These are phyloP conservation scores for Bombyx mandarina DNA, from an alignment of 1,140 invertebrate species.

Conservation along the genomic window DNA sequence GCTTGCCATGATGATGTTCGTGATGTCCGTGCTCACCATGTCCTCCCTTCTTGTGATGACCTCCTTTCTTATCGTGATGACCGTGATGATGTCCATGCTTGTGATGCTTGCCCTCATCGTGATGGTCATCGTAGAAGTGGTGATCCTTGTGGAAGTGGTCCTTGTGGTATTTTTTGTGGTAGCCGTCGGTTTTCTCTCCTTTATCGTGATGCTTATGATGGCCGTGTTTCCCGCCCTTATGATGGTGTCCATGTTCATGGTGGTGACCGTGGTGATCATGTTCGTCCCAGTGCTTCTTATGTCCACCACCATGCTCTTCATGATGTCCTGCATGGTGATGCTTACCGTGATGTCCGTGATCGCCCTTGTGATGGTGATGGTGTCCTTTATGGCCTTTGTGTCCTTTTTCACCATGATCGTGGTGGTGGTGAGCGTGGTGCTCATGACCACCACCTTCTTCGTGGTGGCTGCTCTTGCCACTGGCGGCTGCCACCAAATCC, in stretches of 20 bases:
- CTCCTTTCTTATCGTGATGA: constrained; percentile 47
- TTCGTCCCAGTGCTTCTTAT: constrained; percentile 56
- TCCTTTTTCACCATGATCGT: constrained; percentile 51
- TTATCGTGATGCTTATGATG: constrained; percentile 59
- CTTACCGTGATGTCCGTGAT: constrained; percentile 48
- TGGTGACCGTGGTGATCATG: constrained; percentile 56
- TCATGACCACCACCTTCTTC: constrained; percentile 74
- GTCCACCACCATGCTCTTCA: constrained; percentile 46
- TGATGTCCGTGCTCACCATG: constrained; percentile 51
- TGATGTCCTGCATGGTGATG: constrained; percentile 54
- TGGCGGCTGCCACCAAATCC: constrained; percentile 66
- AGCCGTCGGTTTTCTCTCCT: constrained; percentile 54
- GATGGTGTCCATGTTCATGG: constrained; percentile 57
- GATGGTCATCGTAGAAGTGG: constrained; percentile 60
- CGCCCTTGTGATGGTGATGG: constrained; percentile 58
- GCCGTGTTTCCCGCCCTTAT: constrained; percentile 57
- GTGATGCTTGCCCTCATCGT: constrained; percentile 56
- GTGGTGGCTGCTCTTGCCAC: constrained; percentile 75
- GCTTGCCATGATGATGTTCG: constrained; percentile 49
- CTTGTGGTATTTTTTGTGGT: constrained; percentile 63
- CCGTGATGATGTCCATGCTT: constrained; percentile 57
- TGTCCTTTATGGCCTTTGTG: constrained; percentile 60
- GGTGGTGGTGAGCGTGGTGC: constrained; percentile 55
- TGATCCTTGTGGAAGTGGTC: constrained; percentile 61
- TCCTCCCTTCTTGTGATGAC: constrained; percentile 56